These are phyloP conservation scores for Euborellia annulipes DNA, from an alignment of 1,140 invertebrate genomes.

Conservation along the genomic window DNA sequence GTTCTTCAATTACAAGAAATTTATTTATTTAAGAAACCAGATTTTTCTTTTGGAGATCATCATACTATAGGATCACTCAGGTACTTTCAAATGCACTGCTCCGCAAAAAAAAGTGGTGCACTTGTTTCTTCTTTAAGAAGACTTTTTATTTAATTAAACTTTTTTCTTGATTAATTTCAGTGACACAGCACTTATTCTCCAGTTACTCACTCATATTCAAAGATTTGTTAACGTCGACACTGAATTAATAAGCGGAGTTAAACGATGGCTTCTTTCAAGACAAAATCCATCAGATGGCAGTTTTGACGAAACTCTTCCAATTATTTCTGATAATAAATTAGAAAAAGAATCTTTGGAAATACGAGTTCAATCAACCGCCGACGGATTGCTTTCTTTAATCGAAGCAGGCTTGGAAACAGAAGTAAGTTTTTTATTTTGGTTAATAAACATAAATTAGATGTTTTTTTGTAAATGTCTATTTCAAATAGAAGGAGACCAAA, in stretches of 20 bases:
- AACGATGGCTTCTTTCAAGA: constrained; percentile 35
- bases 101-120: too few species aligned
- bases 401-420: constrained; percentile 41
- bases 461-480: too few species aligned
- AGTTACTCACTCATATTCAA: constrained; percentile 39
- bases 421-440: too few species aligned
- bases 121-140: too few species aligned
- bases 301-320: background rate
- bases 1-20: constrained; percentile 37
- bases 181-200: constrained; percentile 36
- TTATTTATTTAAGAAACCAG: constrained; percentile 36
- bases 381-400: constrained; percentile 36
- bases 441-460: too few species aligned
- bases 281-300: too few species aligned
- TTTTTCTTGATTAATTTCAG: constrained; percentile 13
- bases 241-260: constrained; percentile 34
- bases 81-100: too few species aligned
- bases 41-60: constrained; percentile 46
- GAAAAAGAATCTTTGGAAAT: constrained; percentile 18
- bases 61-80: constrained; percentile 28
- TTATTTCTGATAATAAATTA: background rate
- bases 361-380: constrained; percentile 38
- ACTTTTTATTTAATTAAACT: too few species aligned
- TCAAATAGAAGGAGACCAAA: too few species aligned
- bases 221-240: constrained; percentile 39